Evolutionary conservation across 1,140 invertebrate genomes (phyloP).

Genomic region (Drosophila micromelanica): DNA sequence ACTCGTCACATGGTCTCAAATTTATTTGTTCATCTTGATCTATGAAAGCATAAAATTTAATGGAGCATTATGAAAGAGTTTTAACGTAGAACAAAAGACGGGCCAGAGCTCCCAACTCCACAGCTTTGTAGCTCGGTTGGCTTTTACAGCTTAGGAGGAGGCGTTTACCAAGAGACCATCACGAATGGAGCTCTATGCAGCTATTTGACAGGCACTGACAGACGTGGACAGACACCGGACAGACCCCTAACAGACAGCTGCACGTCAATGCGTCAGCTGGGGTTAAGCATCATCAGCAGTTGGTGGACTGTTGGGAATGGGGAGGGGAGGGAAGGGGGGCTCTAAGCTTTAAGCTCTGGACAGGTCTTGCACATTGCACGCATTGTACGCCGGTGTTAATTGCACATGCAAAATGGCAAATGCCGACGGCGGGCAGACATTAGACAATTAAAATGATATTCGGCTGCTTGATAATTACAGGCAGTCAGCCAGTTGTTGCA

Average conservation of each 20-base stretch:
- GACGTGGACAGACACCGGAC: not conserved
- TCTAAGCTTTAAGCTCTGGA: not conserved
- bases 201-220: constrained; percentile 29
- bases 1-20: constrained; percentile 54
- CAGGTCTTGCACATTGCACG: constrained; percentile 32
- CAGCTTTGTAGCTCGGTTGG: not conserved
- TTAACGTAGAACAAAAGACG: constrained; percentile 53
- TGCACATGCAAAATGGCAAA: constrained; percentile 57
- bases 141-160: constrained; percentile 6
- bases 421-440: constrained; percentile 23
- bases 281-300: constrained; percentile 37
- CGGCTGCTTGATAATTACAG: constrained; percentile 49
- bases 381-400: constrained; percentile 40
- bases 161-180: constrained; percentile 4
- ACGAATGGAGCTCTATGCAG: constrained; percentile 9
- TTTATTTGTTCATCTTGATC: constrained; percentile 74
- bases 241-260: constrained; percentile 28
- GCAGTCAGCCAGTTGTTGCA: constrained; percentile 20
- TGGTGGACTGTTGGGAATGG: not conserved
- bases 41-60: constrained; percentile 70
- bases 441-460: constrained; percentile 54
- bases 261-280: constrained; percentile 45
- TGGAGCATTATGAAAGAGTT: constrained; percentile 71
- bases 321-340: no score
- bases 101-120: not conserved